Conservation (phyloP, 2,797 vertebrate species). For the Myotis pilosus region DNA sequence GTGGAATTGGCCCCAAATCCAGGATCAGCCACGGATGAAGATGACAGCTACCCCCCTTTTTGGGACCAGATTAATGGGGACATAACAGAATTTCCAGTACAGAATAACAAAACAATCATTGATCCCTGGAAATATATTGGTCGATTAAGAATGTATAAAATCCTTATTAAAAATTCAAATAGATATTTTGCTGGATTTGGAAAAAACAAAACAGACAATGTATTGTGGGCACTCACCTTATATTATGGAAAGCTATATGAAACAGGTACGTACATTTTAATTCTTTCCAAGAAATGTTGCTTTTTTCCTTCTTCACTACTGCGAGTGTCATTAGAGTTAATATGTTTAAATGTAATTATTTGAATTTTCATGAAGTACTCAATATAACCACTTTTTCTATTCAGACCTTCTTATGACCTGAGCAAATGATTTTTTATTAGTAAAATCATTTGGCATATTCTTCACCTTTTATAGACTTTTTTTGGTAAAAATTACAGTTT, state of each 20-base stretch:
- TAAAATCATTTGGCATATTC: background rate
- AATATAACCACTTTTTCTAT: background rate
- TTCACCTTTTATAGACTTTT: background rate
- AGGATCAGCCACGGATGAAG: background rate
- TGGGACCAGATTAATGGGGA: background rate
- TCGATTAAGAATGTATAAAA: background rate
- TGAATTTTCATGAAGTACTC: background rate
- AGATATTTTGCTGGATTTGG: conserved; percentile 7
- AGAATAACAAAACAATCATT: background rate
- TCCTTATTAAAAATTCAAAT: background rate
- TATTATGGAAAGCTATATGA: background rate
- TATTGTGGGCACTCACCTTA: background rate
- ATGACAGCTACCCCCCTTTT: background rate
- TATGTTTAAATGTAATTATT: background rate
- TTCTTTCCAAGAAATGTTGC: background rate
- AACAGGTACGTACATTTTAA: conserved; percentile 7
- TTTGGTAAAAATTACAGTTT: background rate
- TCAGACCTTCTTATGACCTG: background rate
- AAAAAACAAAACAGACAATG: background rate
- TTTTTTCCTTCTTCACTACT: background rate
- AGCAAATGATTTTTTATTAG: background rate
- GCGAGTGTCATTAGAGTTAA: background rate
- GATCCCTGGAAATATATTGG: background rate
- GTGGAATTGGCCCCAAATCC: background rate
- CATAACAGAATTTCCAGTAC: background rate